A percentile compares a stretch with the other conserved stretches of the same genome.
These are phyloP conservation scores for Anhinga rufa DNA, from an alignment of 2,113 vertebrate genomes.

Conservation along the genomic window DNA sequence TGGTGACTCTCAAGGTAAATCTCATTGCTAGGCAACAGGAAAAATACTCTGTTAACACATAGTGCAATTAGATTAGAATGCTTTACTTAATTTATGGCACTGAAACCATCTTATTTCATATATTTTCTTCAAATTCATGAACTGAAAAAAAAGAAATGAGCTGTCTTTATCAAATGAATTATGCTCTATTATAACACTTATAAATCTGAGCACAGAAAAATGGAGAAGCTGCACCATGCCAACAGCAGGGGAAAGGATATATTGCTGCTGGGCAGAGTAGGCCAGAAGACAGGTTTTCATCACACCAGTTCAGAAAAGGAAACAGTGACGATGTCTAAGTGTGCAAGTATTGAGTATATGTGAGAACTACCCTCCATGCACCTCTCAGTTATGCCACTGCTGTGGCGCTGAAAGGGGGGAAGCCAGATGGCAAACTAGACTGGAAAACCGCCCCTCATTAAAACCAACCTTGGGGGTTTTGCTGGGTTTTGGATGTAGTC, in stretches of 20 bases:
- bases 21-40: slow-evolving; percentile 44
- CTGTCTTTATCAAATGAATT: neutral
- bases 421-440: neutral
- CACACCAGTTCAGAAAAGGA: neutral
- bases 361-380: neutral
- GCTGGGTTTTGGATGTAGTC: neutral
- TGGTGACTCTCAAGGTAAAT: slow-evolving; percentile 8
- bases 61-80: neutral
- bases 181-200: neutral
- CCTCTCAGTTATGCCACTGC: neutral
- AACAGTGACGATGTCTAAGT: neutral
- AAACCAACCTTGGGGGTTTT: neutral
- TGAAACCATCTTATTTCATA: neutral
- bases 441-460: neutral
- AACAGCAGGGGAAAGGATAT: neutral
- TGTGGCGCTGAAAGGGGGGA: neutral
- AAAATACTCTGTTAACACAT: slow-evolving; percentile 15
- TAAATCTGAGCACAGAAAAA: neutral
- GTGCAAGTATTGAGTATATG: rapidly evolving
- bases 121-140: neutral
- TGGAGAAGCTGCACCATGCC: neutral
- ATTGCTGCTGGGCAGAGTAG: neutral
- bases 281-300: neutral
- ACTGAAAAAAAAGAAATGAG: neutral
- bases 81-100: neutral